Evolutionary conservation across 2,888 invertebrate species (phyloP).

Genomic region (Diloba caeruleocephala): DNA sequence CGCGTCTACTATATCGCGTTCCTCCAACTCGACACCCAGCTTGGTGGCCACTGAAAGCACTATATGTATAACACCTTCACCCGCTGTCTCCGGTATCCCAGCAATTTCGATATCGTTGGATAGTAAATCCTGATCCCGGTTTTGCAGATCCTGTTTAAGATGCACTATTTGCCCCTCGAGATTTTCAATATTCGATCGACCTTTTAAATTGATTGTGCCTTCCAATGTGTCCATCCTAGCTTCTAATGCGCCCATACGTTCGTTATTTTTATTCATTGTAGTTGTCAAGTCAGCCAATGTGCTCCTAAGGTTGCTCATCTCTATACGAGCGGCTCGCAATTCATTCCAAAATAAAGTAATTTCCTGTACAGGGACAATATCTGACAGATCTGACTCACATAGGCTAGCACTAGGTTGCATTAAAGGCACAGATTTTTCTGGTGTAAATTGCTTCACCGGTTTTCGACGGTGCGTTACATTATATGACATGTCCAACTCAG

Average conservation of each 20-base stretch:
- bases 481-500: background rate
- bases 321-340: slow-evolving; percentile 1
- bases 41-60: slow-evolving; percentile 20
- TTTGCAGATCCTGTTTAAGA: slow-evolving; percentile 8
- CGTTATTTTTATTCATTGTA: slow-evolving; percentile 1
- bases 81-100: slow-evolving; percentile 26
- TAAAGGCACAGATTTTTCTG: background rate
- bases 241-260: slow-evolving; percentile 6
- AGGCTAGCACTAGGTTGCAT: background rate
- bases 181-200: background rate
- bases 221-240: no score
- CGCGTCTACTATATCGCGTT: slow-evolving; percentile 34
- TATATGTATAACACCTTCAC: slow-evolving; percentile 29
- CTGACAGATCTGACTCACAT: background rate
- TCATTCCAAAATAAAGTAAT: slow-evolving; percentile 3
- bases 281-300: background rate
- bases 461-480: slow-evolving; percentile 9
- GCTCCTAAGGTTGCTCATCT: background rate
- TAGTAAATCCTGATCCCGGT: slow-evolving; percentile 32
- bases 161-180: background rate
- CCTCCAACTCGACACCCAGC: slow-evolving; percentile 28
- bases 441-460: background rate
- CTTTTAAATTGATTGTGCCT: background rate
- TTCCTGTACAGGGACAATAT: background rate
- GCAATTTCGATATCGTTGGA: slow-evolving; percentile 35